These are phyloP conservation scores for Hippocampus kuda DNA, from an alignment of 2,797 vertebrate genomes.

Conservation along the genomic window DNA sequence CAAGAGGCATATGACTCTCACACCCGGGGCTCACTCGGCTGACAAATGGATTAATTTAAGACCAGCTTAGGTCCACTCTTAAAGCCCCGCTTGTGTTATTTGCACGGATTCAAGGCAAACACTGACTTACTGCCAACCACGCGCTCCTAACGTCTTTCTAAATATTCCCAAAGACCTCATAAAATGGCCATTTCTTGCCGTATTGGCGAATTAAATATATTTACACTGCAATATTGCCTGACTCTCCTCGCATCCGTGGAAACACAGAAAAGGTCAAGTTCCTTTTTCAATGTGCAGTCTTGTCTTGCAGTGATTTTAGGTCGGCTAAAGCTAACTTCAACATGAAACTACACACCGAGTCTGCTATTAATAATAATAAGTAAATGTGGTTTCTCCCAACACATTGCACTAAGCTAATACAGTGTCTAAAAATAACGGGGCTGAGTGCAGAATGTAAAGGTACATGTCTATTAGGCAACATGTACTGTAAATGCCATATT, in stretches of 20 bases:
- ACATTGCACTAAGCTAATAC: no score
- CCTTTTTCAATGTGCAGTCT: neutral
- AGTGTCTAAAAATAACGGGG: no score
- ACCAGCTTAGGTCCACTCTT: conserved; percentile 25
- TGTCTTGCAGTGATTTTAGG: neutral
- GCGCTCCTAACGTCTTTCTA: neutral
- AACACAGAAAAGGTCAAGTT: neutral
- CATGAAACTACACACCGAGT: neutral
- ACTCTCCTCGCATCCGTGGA: neutral
- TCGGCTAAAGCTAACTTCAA: neutral
- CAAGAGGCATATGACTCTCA: conserved; percentile 50
- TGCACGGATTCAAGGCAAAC: conserved; percentile 35
- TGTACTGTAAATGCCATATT: no score
- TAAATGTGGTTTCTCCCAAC: no score
- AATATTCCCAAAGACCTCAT: conserved; percentile 5
- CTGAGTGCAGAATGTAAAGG: no score
- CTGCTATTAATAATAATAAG: no score
- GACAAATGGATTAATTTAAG: conserved; percentile 56
- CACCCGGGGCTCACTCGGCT: conserved; percentile 43
- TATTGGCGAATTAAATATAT: neutral
- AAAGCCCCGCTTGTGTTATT: conserved; percentile 29
- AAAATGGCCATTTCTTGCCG: neutral
- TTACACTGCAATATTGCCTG: neutral
- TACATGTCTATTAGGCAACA: no score
- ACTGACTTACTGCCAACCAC: conserved; percentile 16